Percentiles rank a stretch among this genome's conserved stretches.
phyloP scores from a whole-genome alignment of 92 coral and sea anemone species.

The Ricordea florida region DNA sequence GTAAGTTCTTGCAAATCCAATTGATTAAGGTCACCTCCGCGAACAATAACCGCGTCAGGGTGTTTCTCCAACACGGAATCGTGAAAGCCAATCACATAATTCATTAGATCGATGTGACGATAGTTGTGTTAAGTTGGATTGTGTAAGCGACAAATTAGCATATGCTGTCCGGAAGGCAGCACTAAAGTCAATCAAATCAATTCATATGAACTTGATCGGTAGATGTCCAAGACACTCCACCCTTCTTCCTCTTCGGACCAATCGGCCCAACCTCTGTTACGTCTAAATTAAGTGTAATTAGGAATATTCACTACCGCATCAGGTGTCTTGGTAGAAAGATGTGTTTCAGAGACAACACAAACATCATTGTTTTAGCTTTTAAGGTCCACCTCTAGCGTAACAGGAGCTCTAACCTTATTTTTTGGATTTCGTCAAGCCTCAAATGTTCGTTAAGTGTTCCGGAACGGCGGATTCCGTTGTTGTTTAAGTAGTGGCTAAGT shows the following conservation, averaged over 20 bases:
- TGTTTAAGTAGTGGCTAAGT: no score
- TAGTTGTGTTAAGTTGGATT: constrained; percentile 60
- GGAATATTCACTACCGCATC: no score
- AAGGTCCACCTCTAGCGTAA: no score
- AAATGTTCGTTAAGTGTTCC: no score
- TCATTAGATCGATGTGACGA: constrained; percentile 49
- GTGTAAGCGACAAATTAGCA: constrained; percentile 52
- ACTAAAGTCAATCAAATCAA: constrained; percentile 35
- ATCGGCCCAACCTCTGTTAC: background rate
- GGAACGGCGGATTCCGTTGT: no score
- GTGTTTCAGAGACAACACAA: no score
- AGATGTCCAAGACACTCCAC: constrained; percentile 1
- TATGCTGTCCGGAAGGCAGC: constrained; percentile 48
- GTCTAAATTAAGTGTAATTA: background rate
- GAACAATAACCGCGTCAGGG: constrained; percentile 50
- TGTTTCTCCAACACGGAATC: constrained; percentile 51
- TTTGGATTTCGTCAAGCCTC: no score
- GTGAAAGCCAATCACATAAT: constrained; percentile 16
- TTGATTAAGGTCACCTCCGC: constrained; percentile 62
- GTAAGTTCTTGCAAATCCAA: constrained; percentile 28
- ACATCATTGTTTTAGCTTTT: no score
- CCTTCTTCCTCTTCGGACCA: background rate
- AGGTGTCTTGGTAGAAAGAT: no score
- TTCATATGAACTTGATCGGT: constrained; percentile 27
- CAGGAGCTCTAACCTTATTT: no score